phyloP scores from a whole-genome alignment of 2,113 vertebrate species.

The Prinia subflava region DNA sequence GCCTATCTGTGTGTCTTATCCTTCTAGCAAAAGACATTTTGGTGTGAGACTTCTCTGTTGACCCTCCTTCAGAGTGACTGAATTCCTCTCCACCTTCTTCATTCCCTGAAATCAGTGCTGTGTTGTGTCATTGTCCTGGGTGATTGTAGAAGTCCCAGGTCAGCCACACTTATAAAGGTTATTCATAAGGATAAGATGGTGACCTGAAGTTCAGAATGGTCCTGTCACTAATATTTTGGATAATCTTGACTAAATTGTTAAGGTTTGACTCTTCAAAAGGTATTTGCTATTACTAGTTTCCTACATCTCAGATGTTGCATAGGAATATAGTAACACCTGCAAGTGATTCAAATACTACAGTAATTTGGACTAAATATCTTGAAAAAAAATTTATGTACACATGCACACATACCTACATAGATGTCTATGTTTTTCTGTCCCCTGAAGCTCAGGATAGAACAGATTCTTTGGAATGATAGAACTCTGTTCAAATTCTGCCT shows the following conservation, averaged over 20 bases:
- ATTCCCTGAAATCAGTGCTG: neutral
- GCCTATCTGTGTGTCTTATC: neutral
- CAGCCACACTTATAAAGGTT: neutral
- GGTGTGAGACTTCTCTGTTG: rapidly evolving
- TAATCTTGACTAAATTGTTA: neutral
- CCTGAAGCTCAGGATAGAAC: neutral
- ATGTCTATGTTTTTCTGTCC: neutral
- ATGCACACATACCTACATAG: neutral
- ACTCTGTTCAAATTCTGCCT: neutral
- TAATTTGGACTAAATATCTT: neutral
- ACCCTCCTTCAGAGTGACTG: neutral
- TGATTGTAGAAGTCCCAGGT: neutral
- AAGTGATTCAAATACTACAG: neutral
- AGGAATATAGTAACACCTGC: neutral
- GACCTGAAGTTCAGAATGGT: neutral
- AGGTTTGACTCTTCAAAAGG: neutral
- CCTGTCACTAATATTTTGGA: neutral
- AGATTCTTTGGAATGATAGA: neutral
- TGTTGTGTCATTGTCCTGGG: neutral
- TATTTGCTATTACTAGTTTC: neutral
- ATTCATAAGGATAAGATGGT: neutral
- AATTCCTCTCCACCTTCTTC: neutral
- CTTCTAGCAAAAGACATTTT: neutral
- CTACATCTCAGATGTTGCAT: neutral
- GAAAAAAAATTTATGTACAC: neutral